These are phyloP conservation scores for Scaptomyza polygonia DNA, from an alignment of 2,888 invertebrate genomes.

Conservation along the genomic window DNA sequence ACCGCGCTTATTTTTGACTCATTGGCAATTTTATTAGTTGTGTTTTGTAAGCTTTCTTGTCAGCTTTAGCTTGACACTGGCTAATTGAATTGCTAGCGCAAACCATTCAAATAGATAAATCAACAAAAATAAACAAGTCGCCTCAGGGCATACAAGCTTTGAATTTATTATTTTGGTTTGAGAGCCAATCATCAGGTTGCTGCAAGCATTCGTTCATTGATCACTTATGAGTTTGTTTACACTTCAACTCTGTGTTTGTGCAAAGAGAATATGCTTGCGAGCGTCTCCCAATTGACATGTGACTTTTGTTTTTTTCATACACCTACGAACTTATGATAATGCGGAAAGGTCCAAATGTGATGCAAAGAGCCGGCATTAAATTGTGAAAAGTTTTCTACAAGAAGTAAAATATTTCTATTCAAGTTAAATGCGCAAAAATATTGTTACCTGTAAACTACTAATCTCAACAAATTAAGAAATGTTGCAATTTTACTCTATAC, in stretches of 20 bases:
- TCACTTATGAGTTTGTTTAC: slow-evolving; percentile 56
- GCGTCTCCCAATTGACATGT: slow-evolving; percentile 47
- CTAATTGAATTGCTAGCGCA: slow-evolving; percentile 43
- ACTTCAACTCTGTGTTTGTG: slow-evolving; percentile 26
- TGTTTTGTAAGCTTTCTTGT: slow-evolving; percentile 15
- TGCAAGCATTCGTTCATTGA: too few relatives aligned
- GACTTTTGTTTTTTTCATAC: slow-evolving; percentile 42
- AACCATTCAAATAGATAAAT: slow-evolving; percentile 50
- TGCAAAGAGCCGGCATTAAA: too few relatives aligned
- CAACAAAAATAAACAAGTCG: slow-evolving; percentile 30
- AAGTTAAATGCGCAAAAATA: neutral
- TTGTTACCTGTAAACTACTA: neutral
- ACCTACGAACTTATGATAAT: neutral
- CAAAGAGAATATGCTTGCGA: slow-evolving; percentile 28
- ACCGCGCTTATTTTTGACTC: slow-evolving; percentile 14
- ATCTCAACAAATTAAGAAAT: neutral
- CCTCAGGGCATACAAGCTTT: slow-evolving; percentile 23
- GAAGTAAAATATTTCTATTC: too few relatives aligned
- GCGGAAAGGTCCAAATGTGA: slow-evolving; percentile 14
- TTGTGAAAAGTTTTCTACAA: too few relatives aligned
- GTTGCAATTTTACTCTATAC: neutral
- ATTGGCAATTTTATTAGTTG: slow-evolving; percentile 1
- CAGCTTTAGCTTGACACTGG: slow-evolving; percentile 17
- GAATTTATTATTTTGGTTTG: neutral
- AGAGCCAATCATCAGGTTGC: too few relatives aligned